phyloP scores from a whole-genome alignment of 2,113 vertebrate species.

The Pomatostomus ruficeps region DNA sequence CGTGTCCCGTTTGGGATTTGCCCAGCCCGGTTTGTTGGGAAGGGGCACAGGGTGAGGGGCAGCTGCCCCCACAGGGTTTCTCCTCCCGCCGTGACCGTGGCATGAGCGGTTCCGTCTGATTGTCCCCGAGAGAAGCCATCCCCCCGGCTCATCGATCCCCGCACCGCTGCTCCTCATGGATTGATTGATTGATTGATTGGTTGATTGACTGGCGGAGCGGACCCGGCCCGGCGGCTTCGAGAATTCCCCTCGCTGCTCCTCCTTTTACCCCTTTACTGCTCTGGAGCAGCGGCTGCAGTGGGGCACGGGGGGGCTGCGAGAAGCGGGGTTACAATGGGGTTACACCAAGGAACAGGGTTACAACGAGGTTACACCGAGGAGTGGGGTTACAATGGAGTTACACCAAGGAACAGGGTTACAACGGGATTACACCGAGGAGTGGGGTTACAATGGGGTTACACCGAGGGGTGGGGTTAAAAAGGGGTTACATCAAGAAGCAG shows the following conservation, averaged over 20 bases:
- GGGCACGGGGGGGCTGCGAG: accelerated
- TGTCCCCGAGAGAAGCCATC: not conserved
- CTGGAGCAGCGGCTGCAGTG: not conserved
- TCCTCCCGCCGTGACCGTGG: not conserved
- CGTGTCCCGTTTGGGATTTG: too few relatives aligned
- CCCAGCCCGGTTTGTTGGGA: accelerated
- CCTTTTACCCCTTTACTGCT: not conserved
- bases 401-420: not conserved
- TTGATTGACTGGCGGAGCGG: not conserved
- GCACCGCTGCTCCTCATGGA: not conserved
- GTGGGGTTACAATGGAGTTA: too few relatives aligned
- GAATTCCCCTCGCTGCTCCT: not conserved
- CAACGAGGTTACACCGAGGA: not conserved
- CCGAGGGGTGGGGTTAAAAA: not conserved
- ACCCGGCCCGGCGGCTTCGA: not conserved
- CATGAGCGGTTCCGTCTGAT: not conserved
- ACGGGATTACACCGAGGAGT: not conserved
- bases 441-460: not conserved
- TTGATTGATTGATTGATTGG: not conserved
- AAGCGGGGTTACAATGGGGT: not conserved
- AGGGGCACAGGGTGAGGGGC: not conserved
- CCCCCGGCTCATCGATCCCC: not conserved
- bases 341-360: too few relatives aligned
- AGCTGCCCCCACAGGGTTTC: not conserved
- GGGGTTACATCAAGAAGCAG: too few relatives aligned